phyloP scores from a whole-genome alignment of 2,888 invertebrate genomes.

The Drosophila rubida region DNA sequence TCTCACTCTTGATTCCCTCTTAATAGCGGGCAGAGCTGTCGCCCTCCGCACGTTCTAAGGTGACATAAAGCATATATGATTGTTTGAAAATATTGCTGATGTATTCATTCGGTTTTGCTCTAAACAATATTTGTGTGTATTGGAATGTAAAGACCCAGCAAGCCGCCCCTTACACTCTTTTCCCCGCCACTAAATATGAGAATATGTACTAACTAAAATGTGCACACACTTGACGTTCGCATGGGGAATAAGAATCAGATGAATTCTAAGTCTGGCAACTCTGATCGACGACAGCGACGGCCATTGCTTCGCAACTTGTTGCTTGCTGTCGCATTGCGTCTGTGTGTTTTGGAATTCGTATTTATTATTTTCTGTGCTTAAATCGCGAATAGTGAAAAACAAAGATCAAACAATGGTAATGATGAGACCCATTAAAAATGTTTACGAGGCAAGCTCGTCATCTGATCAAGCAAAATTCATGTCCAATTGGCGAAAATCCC shows the following conservation, averaged over 20 bases:
- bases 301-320: constrained; percentile 78
- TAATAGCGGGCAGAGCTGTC: constrained; percentile 37
- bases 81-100: constrained; percentile 40
- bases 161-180: constrained; percentile 1
- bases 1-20: constrained; percentile 16
- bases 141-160: constrained; percentile 33
- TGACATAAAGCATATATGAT: constrained; percentile 37
- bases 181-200: not conserved
- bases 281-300: constrained; percentile 75
- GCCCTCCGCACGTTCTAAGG: constrained; percentile 32
- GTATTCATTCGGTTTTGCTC: constrained; percentile 10
- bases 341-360: constrained; percentile 49
- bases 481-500: constrained; percentile 16
- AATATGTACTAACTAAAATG: constrained; percentile 34
- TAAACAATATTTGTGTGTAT: constrained; percentile 57
- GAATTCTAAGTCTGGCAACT: constrained; percentile 70
- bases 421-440: constrained; percentile 10
- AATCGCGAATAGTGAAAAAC: constrained; percentile 33
- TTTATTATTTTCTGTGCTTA: constrained; percentile 42
- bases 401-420: constrained; percentile 19
- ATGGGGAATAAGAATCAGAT: constrained; percentile 42
- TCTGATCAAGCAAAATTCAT: not conserved
- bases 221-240: constrained; percentile 49
- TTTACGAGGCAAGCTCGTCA: not conserved
- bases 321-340: constrained; percentile 63